Evolutionary conservation across 2,113 vertebrate species (phyloP), one percentile per base, ranked within the genome.

Genomic region (Grantiella picta): DNA sequence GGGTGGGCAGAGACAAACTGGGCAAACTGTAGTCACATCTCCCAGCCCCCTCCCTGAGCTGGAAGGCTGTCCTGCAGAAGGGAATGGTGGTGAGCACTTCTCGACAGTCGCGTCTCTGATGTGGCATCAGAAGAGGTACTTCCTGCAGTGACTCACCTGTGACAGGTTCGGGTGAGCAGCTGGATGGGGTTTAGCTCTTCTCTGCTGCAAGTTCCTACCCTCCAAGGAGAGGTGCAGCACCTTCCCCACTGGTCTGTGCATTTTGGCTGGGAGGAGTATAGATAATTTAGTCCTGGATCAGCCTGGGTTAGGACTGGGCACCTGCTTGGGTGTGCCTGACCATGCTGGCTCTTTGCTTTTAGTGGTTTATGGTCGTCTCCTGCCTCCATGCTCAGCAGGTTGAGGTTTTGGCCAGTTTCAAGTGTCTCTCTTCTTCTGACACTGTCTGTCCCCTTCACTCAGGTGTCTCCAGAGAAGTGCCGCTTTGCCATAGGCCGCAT

Each of bases 401-500:
- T 69, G 65, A 82, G 25, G 18, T 87, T 93, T 81, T 88, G 64
- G 35, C 27, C 2, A 4, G 25, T 50, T 24, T 80, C 65, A 60
- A 89, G 59, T 33, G 14, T 36, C 10, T 44, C 10, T 44, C 9
- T 77, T 66, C 40, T 80, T 59, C 40, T 96, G 68, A 98, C 6
- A 2, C n/a, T 3, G 2, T 24, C 54, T 95, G 36, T 80, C 33
- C 68, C 50, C 76, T 72, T 76, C 2, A 12, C 75, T 15, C 85
- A 99, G 99, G 98, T 99, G 78, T 82, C 97, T 33, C 97, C 97
- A 3, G 98, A 98, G 89, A 98, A 98, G 78, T 98, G 98, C 75
- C 98, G 98, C 88, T 99, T 96, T 6, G 98, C 98, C 5, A 98
- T 99, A 11, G 99, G 99, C 96, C 98, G 98, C 89, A 98, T 99